Percentiles rank a stretch among this genome's conserved stretches.
Conservation (phyloP, 2,113 vertebrate genomes). For the Phoxinus phoxinus region DNA sequence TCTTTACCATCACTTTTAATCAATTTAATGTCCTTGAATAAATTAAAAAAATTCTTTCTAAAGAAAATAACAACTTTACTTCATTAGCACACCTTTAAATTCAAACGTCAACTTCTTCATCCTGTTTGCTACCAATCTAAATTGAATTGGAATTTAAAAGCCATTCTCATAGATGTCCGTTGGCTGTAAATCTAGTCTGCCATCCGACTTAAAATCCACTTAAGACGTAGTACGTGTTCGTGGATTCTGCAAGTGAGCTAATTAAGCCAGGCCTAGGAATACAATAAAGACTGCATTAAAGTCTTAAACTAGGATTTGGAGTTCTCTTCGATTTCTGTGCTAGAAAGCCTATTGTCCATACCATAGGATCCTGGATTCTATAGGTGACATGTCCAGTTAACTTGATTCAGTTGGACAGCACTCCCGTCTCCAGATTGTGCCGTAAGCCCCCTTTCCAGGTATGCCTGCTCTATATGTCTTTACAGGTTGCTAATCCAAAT, state of each 20-base stretch:
- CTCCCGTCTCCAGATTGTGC: neutral
- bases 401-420: slow-evolving; percentile 6
- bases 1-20: too few relatives aligned
- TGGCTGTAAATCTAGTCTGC: neutral
- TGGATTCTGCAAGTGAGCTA: slow-evolving; percentile 13
- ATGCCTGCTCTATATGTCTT: neutral
- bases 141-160: neutral
- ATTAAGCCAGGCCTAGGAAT: neutral
- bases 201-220: neutral
- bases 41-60: too few relatives aligned
- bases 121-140: neutral
- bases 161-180: neutral
- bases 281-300: slow-evolving; percentile 7
- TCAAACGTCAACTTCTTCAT: too few relatives aligned
- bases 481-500: slow-evolving; percentile 19
- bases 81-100: too few relatives aligned
- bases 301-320: slow-evolving; percentile 23
- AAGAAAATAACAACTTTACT: too few relatives aligned
- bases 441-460: neutral
- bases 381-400: neutral
- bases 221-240: neutral
- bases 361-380: neutral
- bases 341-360: slow-evolving; percentile 29
- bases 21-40: too few relatives aligned
- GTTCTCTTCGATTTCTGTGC: neutral